Evolutionary conservation across 2,113 vertebrate genomes (phyloP), one percentile per base, ranked within the genome.

Genomic region (Carollia perspicillata): DNA sequence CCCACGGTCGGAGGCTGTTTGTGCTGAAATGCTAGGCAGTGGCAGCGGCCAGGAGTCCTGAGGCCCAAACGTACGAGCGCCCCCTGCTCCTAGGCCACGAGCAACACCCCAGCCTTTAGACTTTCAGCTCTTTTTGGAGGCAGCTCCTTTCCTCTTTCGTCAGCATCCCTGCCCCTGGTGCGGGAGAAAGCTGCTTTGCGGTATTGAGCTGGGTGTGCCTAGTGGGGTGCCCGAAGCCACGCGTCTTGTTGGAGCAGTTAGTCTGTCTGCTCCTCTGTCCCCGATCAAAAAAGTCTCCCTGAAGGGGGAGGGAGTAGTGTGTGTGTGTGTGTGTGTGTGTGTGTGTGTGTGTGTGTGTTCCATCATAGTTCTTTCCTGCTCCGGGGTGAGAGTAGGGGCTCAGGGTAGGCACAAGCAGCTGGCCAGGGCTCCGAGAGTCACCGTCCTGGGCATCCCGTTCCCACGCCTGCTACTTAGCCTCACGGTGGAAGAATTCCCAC

Each of bases 81-180:
- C 96, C 95, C 96, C 96, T 97, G 94, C 87, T 75, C 95, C 87
- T 53, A 37, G 58, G 87, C 94, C 90, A 44, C 8, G 72, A 66
- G 90, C 13, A 75, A 92, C 90, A 85, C 80, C 60, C 65, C 53
- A 20, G 23, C 87, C 60, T 55, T 49, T 60, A 42, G 72, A 63
- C 83, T 88, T 92, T 26, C 23, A 60, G 53, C 20, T 55, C 53
- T n/a, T 83, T 80, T 60, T 23, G 69, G 63, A 87, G 84, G 88
- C 84, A 63, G 44, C 13, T 17, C n/a, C 84, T 49, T 74, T 60
- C 42, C 8, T 12, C 2, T 37, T 42, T 14, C 2, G 3, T 17
- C 65, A 23, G 37, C 65, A 8, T 55, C 2, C 44, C 75, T 75
- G 37, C 10, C 30, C 47, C 55, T 14, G 69, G 78, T 55, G 35